Base-by-base conservation (phyloP, 2,888 invertebrate species). In the Molanna angustata region DNA sequence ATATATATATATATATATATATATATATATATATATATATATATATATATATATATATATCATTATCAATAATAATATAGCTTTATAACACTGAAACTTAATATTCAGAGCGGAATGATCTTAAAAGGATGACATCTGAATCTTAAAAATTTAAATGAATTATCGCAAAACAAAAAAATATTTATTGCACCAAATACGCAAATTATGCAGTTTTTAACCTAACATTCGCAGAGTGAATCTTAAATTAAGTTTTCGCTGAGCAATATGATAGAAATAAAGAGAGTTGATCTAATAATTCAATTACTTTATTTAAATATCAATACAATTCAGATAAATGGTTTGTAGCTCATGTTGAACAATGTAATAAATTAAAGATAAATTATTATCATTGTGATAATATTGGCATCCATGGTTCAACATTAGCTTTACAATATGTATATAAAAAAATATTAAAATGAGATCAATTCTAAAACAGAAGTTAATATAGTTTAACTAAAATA, bases 161-260 rank as follows among this genome's bases (percentile, higher is more conserved):
- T 14, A 17, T 37, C 3, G 27, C 27, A 27, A 17, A 14, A 11
- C 6, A 42, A 2, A 33, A 4, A 33, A 6, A 32, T 17, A 4
- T 9, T 45, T 22, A 48, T 13, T 16, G 48, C 48, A 48, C 48
- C 48, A 48, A 48, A 48, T 48, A 48, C 13, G 37, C 22, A 48
- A 48, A 39, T 48, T 39, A 39, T 9, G 32, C 45, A 45, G 32
- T 14, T 14, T 33, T 20, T 43, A n/a, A 45, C 3, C n/a, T 7
- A 19, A 9, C 19, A 33, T 18, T 45, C 45, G 45, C 45, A 45
- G 13, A 45, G 32, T 18, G 14, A 33, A 17, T 14, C n/a, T n/a
- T n/a, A n/a, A n/a, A n/a, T n/a, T n/a, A n/a, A n/a, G n/a, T n/a
- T n/a, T n/a, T n/a, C n/a, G n/a, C n/a, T n/a, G n/a, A n/a, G n/a